phyloP scores from a whole-genome alignment of 2,113 vertebrate genomes.

The Gorsachius goisagi region DNA sequence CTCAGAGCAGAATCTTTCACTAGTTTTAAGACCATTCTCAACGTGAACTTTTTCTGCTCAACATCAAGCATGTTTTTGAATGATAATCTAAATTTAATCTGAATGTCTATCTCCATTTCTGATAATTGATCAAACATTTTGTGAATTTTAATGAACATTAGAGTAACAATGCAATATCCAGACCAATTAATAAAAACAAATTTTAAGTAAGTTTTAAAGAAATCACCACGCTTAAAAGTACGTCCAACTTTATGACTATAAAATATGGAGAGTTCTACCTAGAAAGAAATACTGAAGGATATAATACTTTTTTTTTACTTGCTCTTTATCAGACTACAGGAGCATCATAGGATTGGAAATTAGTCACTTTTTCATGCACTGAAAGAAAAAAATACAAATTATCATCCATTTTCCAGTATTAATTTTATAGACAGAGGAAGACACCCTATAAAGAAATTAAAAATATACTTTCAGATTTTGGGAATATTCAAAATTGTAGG shows the following conservation, averaged over 20 bases:
- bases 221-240: not conserved
- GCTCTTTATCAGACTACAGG: not conserved
- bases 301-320: not conserved
- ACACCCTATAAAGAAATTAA: not conserved
- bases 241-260: not conserved
- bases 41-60: not conserved
- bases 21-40: not conserved
- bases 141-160: not conserved
- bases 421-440: not conserved
- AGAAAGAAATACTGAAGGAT: not conserved
- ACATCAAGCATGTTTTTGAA: not conserved
- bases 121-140: not conserved
- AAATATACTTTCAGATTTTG: not conserved
- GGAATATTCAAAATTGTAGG: not conserved
- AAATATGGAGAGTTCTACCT: fast-evolving
- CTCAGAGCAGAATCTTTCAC: not conserved
- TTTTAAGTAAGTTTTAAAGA: not conserved
- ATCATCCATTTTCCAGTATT: not conserved
- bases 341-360: not conserved
- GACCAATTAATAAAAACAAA: not conserved
- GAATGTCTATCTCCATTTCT: not conserved
- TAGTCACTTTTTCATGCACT: not conserved
- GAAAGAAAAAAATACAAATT: not conserved
- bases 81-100: not conserved
- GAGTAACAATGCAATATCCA: not conserved